These are phyloP conservation scores for Eupithecia insigniata DNA, from an alignment of 2,888 invertebrate species.

Conservation along the genomic window DNA sequence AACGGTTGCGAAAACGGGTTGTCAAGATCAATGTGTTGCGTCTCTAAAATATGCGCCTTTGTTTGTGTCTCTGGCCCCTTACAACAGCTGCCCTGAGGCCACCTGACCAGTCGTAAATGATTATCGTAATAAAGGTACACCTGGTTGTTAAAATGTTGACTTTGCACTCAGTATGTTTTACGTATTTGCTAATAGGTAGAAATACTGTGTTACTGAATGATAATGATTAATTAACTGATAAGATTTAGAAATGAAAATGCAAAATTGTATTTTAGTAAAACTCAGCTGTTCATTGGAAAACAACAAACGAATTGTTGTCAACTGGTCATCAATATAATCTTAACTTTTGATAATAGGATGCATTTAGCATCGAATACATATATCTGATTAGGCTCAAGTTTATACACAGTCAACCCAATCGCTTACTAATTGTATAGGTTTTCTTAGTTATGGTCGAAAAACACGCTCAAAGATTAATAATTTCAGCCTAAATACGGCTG, in stretches of 20 bases:
- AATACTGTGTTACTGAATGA: neutral
- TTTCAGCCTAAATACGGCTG: neutral
- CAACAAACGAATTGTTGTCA: neutral
- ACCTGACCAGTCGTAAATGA: slow-evolving; percentile 24
- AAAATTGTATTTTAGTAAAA: neutral
- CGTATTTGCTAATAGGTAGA: slow-evolving; percentile 1
- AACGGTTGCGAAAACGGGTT: slow-evolving; percentile 10
- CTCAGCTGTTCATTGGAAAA: neutral
- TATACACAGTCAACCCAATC: neutral
- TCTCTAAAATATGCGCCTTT: slow-evolving; percentile 16
- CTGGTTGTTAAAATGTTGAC: slow-evolving; percentile 13
- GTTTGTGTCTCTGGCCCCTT: slow-evolving; percentile 16
- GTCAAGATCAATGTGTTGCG: slow-evolving; percentile 4
- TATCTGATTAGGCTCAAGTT: neutral
- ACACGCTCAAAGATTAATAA: neutral
- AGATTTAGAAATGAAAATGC: neutral
- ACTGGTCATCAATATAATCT: neutral
- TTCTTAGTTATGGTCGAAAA: neutral
- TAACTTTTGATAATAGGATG: neutral
- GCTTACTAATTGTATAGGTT: neutral
- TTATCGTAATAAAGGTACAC: slow-evolving; percentile 15
- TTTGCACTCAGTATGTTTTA: slow-evolving; percentile 4
- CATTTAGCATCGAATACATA: neutral
- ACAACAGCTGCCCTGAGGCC: slow-evolving; percentile 23
- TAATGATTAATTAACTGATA: neutral